Percentiles rank a stretch among this genome's conserved stretches.
phyloP scores from a whole-genome alignment of 1,140 invertebrate species.

The Acromyrmex heyeri region DNA sequence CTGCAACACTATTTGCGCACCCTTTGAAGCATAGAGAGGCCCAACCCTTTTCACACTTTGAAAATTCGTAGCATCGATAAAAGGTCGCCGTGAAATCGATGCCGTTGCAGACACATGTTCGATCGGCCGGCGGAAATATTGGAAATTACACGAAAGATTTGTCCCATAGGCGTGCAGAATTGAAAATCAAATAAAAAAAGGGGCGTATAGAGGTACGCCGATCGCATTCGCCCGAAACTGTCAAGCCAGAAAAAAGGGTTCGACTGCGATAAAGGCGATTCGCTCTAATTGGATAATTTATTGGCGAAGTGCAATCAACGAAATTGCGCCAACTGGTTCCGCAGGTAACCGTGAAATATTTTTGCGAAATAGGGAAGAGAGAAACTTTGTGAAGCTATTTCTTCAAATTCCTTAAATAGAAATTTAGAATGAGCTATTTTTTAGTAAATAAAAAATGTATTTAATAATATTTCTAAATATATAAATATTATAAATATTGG shows the following conservation, averaged over 20 bases:
- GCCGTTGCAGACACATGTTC: conserved; percentile 76
- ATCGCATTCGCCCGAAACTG: conserved; percentile 27
- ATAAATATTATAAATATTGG: not conserved
- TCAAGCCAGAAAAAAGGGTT: conserved; percentile 78
- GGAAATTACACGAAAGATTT: conserved; percentile 86
- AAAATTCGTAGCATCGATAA: conserved; percentile 74
- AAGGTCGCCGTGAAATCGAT: conserved; percentile 82
- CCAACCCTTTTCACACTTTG: conserved; percentile 79
- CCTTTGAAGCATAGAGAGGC: conserved; percentile 2
- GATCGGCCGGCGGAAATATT: conserved; percentile 78
- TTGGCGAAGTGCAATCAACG: conserved; percentile 70
- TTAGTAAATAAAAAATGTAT: not conserved
- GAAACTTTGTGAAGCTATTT: conserved; percentile 10
- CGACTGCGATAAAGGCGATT: conserved; percentile 75
- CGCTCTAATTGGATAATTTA: conserved; percentile 85
- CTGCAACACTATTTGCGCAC: conserved; percentile 31
- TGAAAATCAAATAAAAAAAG: conserved; percentile 85
- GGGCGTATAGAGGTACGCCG: conserved; percentile 66
- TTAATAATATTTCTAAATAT: not conserved
- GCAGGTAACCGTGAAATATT: conserved; percentile 36
- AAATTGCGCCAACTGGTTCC: conserved; percentile 36
- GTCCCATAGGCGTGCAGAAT: conserved; percentile 82
- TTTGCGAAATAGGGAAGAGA: not conserved
- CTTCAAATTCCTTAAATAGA: not conserved
- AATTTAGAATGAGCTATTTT: not conserved